phyloP scores from a whole-genome alignment of 2,888 invertebrate genomes.

The Blastobasis lacticolella region DNA sequence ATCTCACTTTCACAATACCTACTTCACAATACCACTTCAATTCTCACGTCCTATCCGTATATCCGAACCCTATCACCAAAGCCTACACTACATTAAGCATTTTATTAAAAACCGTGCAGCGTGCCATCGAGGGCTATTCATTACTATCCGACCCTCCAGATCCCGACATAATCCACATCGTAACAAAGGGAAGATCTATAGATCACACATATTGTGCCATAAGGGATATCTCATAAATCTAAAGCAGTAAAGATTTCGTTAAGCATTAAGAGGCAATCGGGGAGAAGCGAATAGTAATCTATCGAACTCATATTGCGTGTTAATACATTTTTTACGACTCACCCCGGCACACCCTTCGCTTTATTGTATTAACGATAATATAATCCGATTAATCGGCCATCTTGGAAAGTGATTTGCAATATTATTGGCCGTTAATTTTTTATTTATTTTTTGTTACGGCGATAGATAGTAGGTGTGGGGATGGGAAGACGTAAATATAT shows the following conservation, averaged over 20 bases:
- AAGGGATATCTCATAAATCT: constrained; percentile 29
- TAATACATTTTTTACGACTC: constrained; percentile 23
- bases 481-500: no score
- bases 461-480: no score
- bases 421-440: no score
- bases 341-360: not conserved
- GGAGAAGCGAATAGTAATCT: constrained; percentile 21
- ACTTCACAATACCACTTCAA: no score
- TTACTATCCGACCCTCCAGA: constrained; percentile 1
- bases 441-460: no score
- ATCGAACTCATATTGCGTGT: constrained; percentile 17
- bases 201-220: constrained; percentile 19
- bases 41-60: no score
- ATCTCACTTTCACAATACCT: no score
- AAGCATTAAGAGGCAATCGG: constrained; percentile 30
- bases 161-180: constrained; percentile 1
- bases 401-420: constrained; percentile 20
- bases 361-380: constrained; percentile 3
- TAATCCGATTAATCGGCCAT: constrained; percentile 30
- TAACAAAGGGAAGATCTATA: constrained; percentile 16
- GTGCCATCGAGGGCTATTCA: not conserved
- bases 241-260: constrained; percentile 34
- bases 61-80: no score
- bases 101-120: no score
- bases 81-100: no score